phyloP scores from a whole-genome alignment of 2,888 invertebrate genomes.

The Ormyrus thymus region DNA sequence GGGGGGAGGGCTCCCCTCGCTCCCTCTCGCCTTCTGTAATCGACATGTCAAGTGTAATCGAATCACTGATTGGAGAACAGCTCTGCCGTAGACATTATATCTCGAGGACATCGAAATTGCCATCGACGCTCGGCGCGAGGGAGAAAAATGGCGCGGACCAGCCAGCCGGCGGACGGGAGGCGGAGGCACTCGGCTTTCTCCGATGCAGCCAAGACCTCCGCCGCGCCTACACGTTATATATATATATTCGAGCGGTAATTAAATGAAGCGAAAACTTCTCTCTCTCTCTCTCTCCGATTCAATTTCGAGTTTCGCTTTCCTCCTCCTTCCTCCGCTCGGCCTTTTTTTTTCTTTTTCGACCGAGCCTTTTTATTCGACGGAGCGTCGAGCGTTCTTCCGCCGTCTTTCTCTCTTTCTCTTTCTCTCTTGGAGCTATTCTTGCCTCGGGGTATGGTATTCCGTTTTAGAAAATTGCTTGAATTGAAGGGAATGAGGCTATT shows the following conservation, averaged over 20 bases:
- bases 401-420: too few relatives aligned
- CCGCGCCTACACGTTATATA: not conserved
- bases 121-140: constrained; percentile 27
- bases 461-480: too few relatives aligned
- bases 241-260: constrained; percentile 28
- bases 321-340: not conserved
- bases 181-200: constrained; percentile 4
- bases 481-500: too few relatives aligned
- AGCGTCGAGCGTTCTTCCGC: too few relatives aligned
- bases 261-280: constrained; percentile 42
- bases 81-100: constrained; percentile 54
- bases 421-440: too few relatives aligned
- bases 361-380: too few relatives aligned
- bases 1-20: not conserved
- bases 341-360: not conserved
- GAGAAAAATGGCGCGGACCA: not conserved
- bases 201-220: not conserved
- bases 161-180: not conserved
- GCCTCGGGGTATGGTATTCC: too few relatives aligned
- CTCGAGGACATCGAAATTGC: constrained; percentile 58
- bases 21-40: constrained; percentile 32
- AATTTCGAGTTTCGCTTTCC: constrained; percentile 14
- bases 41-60: constrained; percentile 51
- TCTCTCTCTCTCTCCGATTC: constrained; percentile 25
- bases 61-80: constrained; percentile 48